These are phyloP conservation scores for Tribolium freemani DNA, from an alignment of 2,888 invertebrate genomes.

Conservation along the genomic window DNA sequence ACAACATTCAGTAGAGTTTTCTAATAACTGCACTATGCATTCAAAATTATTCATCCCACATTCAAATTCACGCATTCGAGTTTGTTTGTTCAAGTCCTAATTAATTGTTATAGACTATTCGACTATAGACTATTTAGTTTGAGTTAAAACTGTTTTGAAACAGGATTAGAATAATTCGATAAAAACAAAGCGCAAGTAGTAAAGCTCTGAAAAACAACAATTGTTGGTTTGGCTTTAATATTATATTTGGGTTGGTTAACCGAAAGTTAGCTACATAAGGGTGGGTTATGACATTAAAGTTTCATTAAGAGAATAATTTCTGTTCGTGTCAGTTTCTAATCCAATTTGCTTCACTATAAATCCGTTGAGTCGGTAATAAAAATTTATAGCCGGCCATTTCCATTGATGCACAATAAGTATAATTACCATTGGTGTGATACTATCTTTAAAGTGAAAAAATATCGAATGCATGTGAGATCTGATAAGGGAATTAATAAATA, in stretches of 20 bases:
- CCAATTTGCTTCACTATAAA: constrained; percentile 9
- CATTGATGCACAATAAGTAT: background rate
- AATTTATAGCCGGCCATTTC: background rate
- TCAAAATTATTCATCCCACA: too few relatives aligned
- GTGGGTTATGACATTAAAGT: constrained; percentile 24
- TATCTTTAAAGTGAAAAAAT: constrained; percentile 21
- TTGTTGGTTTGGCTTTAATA: background rate
- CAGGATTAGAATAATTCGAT: background rate
- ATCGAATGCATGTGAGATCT: constrained; percentile 20
- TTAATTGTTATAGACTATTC: too few relatives aligned
- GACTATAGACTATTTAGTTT: too few relatives aligned
- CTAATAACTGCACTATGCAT: too few relatives aligned
- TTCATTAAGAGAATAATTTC: constrained; percentile 27
- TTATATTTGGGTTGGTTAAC: constrained; percentile 11
- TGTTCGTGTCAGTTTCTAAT: constrained; percentile 29
- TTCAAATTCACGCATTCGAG: too few relatives aligned
- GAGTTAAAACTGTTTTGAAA: too few relatives aligned
- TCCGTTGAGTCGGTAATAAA: constrained; percentile 11
- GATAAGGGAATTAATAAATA: constrained; percentile 19
- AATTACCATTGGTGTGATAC: background rate
- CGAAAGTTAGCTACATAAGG: constrained; percentile 2
- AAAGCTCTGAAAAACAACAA: too few relatives aligned
- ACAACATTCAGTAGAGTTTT: too few relatives aligned
- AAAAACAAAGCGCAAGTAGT: background rate
- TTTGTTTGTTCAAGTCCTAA: too few relatives aligned